These are phyloP conservation scores for Drosophila navojoa DNA, from an alignment of 1,140 invertebrate species.

Conservation along the genomic window DNA sequence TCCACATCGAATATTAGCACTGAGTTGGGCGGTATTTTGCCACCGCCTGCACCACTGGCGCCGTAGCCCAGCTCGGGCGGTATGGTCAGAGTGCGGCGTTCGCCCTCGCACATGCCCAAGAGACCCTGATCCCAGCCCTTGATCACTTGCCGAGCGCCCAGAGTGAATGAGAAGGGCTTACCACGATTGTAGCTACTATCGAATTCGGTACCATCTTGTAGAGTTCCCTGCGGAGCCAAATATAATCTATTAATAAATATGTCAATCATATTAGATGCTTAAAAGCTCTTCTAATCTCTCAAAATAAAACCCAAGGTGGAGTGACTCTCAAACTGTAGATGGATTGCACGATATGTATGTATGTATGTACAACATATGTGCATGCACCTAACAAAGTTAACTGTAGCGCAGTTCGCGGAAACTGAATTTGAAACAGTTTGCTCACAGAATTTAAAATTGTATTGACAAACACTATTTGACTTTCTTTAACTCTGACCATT, in stretches of 20 bases:
- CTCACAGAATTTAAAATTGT: too few relatives aligned
- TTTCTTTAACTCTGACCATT: too few relatives aligned
- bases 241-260: not conserved
- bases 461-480: too few relatives aligned
- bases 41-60: conserved; percentile 89
- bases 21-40: conserved; percentile 91
- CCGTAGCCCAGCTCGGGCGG: conserved; percentile 94
- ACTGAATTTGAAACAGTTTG: too few relatives aligned
- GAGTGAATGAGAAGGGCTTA: conserved; percentile 90
- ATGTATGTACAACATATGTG: too few relatives aligned
- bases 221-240: conserved; percentile 87
- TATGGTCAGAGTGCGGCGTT: conserved; percentile 93
- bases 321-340: too few relatives aligned
- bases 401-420: too few relatives aligned
- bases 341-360: too few relatives aligned
- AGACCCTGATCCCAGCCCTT: conserved; percentile 94
- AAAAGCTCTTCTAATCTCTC: not conserved
- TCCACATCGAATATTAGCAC: conserved; percentile 94
- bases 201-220: conserved; percentile 93
- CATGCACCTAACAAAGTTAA: too few relatives aligned
- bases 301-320: not conserved
- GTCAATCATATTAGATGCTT: too few relatives aligned
- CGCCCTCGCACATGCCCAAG: conserved; percentile 93
- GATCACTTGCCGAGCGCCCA: conserved; percentile 92
- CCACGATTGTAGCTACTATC: conserved; percentile 90